Evolutionary conservation across 2,113 vertebrate species (phyloP).

Genomic region (Cichladusa arquata): DNA sequence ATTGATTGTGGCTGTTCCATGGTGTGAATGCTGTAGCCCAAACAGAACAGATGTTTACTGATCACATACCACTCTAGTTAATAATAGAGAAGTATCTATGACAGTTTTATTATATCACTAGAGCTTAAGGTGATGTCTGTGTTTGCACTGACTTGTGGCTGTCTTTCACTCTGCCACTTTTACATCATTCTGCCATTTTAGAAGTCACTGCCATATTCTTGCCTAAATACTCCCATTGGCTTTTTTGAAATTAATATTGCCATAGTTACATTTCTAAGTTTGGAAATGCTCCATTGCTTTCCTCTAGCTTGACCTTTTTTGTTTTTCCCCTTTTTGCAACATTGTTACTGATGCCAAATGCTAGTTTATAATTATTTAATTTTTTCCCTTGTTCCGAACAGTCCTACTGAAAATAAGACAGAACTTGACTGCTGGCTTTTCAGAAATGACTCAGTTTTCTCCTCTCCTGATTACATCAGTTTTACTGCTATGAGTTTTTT

Average conservation of each 20-base stretch:
- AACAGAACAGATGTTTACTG: not conserved
- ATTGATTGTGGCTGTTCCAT: not conserved
- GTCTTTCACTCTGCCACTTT: not conserved
- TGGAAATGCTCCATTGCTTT: not conserved
- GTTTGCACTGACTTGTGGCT: not conserved
- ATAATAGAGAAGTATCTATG: not conserved
- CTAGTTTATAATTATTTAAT: not conserved
- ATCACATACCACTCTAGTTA: not conserved
- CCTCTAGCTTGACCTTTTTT: not conserved
- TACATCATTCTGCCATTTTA: not conserved
- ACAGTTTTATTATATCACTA: not conserved
- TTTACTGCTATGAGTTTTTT: not conserved
- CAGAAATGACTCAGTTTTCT: conserved; percentile 23
- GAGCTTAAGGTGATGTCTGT: not conserved
- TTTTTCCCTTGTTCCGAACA: not conserved
- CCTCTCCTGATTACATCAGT: not conserved
- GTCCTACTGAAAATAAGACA: not conserved
- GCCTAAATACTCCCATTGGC: not conserved
- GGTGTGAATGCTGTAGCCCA: not conserved
- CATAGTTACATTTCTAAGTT: not conserved
- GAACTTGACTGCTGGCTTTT: not conserved
- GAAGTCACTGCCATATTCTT: not conserved
- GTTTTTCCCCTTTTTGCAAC: not conserved
- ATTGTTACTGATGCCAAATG: not conserved
- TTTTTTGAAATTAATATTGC: not conserved